Conservation (phyloP, 2,113 vertebrate species). For the Sander lucioperca region DNA sequence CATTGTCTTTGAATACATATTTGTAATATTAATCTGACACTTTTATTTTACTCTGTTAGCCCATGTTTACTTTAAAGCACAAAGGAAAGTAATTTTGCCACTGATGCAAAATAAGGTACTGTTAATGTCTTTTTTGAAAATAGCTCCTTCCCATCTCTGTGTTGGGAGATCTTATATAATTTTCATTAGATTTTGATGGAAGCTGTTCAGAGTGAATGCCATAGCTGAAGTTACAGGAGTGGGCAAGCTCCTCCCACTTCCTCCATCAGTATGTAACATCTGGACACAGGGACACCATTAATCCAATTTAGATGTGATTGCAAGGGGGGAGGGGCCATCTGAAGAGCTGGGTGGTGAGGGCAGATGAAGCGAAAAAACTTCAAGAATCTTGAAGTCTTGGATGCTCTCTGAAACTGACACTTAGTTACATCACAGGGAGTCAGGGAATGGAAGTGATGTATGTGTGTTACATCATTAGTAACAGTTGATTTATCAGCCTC, state of each 20-base stretch:
- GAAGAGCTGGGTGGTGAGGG: slow-evolving; percentile 42
- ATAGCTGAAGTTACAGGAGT: slow-evolving; percentile 54
- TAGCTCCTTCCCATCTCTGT: background rate
- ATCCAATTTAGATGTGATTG: slow-evolving; percentile 75
- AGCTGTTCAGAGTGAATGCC: slow-evolving; percentile 44
- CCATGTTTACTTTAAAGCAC: background rate
- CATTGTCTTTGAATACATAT: background rate
- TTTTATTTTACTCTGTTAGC: background rate
- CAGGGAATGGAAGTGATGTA: slow-evolving; percentile 2
- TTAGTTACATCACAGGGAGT: slow-evolving; percentile 55
- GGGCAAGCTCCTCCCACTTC: slow-evolving; percentile 63
- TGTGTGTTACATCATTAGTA: slow-evolving; percentile 45
- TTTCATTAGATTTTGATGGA: slow-evolving; percentile 36
- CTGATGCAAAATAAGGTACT: background rate
- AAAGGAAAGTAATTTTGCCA: background rate
- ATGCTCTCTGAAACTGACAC: slow-evolving; percentile 11
- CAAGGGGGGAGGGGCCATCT: slow-evolving; percentile 35
- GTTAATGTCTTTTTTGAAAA: background rate
- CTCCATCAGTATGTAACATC: slow-evolving; percentile 81
- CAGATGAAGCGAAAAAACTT: slow-evolving; percentile 59
- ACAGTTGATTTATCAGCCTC: slow-evolving; percentile 26
- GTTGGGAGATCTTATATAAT: slow-evolving; percentile 46
- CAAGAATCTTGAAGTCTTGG: slow-evolving; percentile 16
- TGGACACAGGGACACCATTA: slow-evolving; percentile 81
- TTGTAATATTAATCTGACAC: background rate